These are phyloP conservation scores for Cephalotes varians DNA, from an alignment of 2,888 invertebrate species.

Conservation along the genomic window DNA sequence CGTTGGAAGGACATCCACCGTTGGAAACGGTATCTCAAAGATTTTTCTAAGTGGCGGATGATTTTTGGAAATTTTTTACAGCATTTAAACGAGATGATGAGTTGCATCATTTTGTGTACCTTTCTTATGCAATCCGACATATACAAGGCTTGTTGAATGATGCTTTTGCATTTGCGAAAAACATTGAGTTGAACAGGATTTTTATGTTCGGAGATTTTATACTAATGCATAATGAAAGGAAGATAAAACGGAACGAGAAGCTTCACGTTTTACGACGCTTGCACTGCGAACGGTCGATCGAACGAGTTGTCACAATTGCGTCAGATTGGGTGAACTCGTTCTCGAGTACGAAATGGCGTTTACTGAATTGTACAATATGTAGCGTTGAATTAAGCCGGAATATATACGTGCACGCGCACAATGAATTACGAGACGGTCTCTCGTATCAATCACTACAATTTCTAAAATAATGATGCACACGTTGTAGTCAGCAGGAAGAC, in stretches of 20 bases:
- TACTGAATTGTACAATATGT: conserved; percentile 70
- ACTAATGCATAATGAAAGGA: neutral
- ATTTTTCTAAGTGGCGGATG: conserved; percentile 54
- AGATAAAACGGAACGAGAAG: neutral
- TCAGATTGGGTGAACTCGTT: neutral
- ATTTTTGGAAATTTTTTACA: conserved; percentile 65
- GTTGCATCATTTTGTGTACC: conserved; percentile 37
- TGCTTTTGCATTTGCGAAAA: conserved; percentile 15
- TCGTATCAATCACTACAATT: conserved; percentile 55
- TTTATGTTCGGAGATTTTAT: conserved; percentile 42
- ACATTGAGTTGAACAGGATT: conserved; percentile 19
- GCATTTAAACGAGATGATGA: conserved; percentile 43
- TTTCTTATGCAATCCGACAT: conserved; percentile 16
- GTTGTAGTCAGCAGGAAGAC: conserved; percentile 29
- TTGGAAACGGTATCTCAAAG: conserved; percentile 44
- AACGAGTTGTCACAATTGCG: neutral
- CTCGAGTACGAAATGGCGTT: conserved; percentile 54
- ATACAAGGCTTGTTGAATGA: neutral
- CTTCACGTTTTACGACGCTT: neutral
- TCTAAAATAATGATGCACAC: conserved; percentile 45
- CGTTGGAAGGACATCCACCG: neutral
- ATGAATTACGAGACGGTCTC: conserved; percentile 46
- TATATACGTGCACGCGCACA: conserved; percentile 60
- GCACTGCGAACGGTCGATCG: neutral
- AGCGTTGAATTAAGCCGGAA: conserved; percentile 59